Percentiles rank a stretch among this genome's conserved stretches.
Evolutionary conservation across 2,797 vertebrate species (phyloP).

Genomic region (Brachyalestes nurse): DNA sequence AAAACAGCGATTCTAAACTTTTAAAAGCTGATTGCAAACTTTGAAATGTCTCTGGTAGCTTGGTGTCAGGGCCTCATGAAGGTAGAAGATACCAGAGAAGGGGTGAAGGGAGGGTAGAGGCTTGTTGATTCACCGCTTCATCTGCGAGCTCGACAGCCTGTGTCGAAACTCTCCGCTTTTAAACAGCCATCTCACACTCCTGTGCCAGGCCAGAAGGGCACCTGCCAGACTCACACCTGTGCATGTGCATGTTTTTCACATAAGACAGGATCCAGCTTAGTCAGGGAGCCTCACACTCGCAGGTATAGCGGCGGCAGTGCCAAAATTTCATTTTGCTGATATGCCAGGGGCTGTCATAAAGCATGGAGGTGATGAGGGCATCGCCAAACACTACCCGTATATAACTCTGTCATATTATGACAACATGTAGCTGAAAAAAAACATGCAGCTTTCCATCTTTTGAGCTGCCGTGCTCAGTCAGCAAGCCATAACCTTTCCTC

Average conservation of each 20-base stretch:
- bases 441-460: not conserved
- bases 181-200: conserved; percentile 25
- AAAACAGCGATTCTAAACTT: not conserved
- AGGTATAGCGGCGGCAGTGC: conserved; percentile 18
- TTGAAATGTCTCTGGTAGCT: not conserved
- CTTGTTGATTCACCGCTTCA: conserved; percentile 59
- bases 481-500: not conserved
- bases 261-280: conserved; percentile 3
- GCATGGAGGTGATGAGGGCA: conserved; percentile 20
- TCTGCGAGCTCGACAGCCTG: conserved; percentile 60
- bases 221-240: conserved; percentile 33
- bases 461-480: not conserved
- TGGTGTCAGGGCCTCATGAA: not conserved
- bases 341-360: conserved; percentile 22
- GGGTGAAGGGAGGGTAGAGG: conserved; percentile 39
- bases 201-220: conserved; percentile 4
- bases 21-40: not conserved
- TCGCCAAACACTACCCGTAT: not conserved
- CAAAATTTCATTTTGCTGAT: conserved; percentile 12
- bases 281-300: not conserved
- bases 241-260: conserved; percentile 28
- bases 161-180: conserved; percentile 49
- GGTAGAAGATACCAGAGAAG: conserved; percentile 19
- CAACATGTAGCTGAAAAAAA: conserved; percentile 2
- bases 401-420: conserved; percentile 5